Conservation (phyloP, 2,113 vertebrate genomes). For the Coracopsis vasa region DNA sequence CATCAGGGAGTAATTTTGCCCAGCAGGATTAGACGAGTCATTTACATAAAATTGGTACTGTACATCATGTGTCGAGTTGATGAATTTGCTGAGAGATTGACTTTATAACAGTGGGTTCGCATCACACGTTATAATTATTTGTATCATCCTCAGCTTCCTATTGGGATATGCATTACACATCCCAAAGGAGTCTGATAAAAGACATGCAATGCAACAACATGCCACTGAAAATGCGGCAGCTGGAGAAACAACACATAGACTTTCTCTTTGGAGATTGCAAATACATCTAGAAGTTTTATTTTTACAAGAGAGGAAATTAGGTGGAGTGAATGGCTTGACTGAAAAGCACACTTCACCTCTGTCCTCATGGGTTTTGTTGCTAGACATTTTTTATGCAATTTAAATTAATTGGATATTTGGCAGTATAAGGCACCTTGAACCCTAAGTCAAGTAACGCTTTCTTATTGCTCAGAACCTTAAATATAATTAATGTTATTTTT, state of each 20-base stretch:
- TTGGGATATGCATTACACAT: constrained; percentile 40
- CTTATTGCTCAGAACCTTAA: background rate
- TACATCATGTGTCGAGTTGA: constrained; percentile 32
- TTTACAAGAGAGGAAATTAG: background rate
- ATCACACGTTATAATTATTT: constrained; percentile 58
- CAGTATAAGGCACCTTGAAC: background rate
- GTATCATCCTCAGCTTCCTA: constrained; percentile 48
- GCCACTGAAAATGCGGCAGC: background rate
- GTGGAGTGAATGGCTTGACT: background rate
- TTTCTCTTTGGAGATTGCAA: constrained; percentile 22
- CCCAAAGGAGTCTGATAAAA: constrained; percentile 37
- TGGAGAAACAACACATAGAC: background rate
- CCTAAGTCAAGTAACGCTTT: background rate
- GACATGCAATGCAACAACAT: background rate
- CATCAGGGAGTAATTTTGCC: constrained; percentile 48
- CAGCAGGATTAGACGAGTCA: constrained; percentile 40
- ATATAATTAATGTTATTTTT: background rate
- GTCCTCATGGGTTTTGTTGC: background rate
- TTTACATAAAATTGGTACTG: constrained; percentile 61
- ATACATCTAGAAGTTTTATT: constrained; percentile 18
- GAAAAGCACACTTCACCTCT: background rate
- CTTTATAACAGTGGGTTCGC: constrained; percentile 43
- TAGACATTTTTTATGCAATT: background rate
- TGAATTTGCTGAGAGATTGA: constrained; percentile 53
- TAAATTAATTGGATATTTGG: constrained; percentile 17